Evolutionary conservation across 2,113 vertebrate species (phyloP).

Genomic region (Mastomys natalensis): DNA sequence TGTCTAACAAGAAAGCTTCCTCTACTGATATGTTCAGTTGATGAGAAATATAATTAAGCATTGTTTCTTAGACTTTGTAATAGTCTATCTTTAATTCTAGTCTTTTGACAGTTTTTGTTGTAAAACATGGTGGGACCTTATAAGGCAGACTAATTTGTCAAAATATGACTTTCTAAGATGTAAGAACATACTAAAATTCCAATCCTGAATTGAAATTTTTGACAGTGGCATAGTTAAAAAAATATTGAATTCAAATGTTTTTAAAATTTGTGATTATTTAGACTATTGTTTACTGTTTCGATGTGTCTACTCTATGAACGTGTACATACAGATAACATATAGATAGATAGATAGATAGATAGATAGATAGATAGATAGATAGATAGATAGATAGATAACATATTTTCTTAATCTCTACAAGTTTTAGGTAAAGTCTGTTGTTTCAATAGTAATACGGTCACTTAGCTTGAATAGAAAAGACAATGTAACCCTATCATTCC

Average conservation of each 20-base stretch:
- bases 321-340: neutral
- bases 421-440: neutral
- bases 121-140: neutral
- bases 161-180: neutral
- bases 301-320: neutral
- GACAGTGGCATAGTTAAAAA: neutral
- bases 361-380: no score
- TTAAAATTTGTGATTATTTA: neutral
- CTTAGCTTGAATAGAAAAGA: neutral
- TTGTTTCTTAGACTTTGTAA: neutral
- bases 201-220: neutral
- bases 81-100: neutral
- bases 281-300: neutral
- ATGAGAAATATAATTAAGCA: neutral
- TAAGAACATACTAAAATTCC: neutral
- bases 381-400: no score
- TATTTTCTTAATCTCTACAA: neutral
- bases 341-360: no score
- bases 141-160: neutral
- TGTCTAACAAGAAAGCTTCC: neutral
- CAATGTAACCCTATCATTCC: conserved; percentile 1
- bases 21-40: neutral
- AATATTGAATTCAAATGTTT: neutral
- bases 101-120: neutral
- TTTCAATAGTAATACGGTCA: neutral